These are phyloP conservation scores for Crypturellus tataupa DNA, from an alignment of 2,797 vertebrate species.

Conservation along the genomic window DNA sequence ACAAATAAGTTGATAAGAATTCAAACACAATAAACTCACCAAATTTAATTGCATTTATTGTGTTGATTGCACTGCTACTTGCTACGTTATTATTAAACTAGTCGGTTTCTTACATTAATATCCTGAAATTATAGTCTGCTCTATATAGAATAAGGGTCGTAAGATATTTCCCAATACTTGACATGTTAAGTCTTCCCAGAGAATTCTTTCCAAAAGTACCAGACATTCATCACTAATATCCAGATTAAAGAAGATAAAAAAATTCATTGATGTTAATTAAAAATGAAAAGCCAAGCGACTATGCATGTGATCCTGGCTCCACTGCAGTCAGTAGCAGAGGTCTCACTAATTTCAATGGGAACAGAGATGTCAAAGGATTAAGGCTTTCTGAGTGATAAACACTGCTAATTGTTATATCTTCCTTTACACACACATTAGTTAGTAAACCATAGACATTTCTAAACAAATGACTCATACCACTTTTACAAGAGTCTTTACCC, in stretches of 20 bases:
- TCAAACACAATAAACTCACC: neutral
- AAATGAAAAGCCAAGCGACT: neutral
- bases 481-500: neutral
- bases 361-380: neutral
- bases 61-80: neutral
- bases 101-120: neutral
- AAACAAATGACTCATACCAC: neutral
- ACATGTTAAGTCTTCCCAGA: neutral
- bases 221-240: neutral
- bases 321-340: neutral
- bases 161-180: neutral
- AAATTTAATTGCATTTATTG: neutral
- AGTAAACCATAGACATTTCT: neutral
- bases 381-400: neutral
- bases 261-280: neutral
- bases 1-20: neutral
- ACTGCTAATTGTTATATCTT: neutral
- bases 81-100: neutral
- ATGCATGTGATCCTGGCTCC: neutral
- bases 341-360: neutral
- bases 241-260: neutral
- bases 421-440: neutral
- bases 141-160: neutral
- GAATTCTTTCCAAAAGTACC: neutral
- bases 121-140: neutral